A percentile compares a stretch with the other conserved stretches of the same genome.
These are phyloP conservation scores for Cosmia trapezina DNA, from an alignment of 2,888 invertebrate genomes.

Conservation along the genomic window DNA sequence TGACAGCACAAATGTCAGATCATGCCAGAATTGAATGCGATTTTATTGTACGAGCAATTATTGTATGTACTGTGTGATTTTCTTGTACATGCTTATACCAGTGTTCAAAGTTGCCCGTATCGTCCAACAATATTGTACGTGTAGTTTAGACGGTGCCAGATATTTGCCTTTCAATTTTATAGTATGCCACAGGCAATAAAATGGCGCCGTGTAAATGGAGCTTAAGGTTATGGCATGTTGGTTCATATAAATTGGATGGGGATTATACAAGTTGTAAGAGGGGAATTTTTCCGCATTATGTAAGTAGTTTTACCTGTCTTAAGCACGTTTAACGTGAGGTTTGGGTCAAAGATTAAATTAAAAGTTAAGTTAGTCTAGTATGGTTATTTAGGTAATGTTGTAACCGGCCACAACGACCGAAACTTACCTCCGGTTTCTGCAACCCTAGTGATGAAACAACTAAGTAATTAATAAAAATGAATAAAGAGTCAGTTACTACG, in stretches of 20 bases:
- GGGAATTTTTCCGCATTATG: conserved; percentile 11
- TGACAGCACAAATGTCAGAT: too few relatives aligned
- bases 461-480: conserved; percentile 14
- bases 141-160: too few relatives aligned
- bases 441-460: conserved; percentile 9
- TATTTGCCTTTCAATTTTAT: too few relatives aligned
- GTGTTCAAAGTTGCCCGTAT: too few relatives aligned
- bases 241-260: conserved; percentile 36
- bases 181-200: too few relatives aligned
- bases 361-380: conserved; percentile 1
- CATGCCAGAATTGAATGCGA: too few relatives aligned
- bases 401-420: background rate
- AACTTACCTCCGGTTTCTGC: conserved; percentile 12
- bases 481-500: background rate
- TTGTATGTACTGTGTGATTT: too few relatives aligned
- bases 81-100: too few relatives aligned
- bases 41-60: too few relatives aligned
- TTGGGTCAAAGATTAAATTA: conserved; percentile 9
- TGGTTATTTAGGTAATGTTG: background rate
- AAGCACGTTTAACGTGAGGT: background rate
- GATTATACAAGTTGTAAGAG: background rate
- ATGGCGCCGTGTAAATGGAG: too few relatives aligned
- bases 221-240: conserved; percentile 38
- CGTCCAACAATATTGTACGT: too few relatives aligned
- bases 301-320: conserved; percentile 16